Conservation (phyloP, 2,113 vertebrate genomes). For the Crotophaga sulcirostris region DNA sequence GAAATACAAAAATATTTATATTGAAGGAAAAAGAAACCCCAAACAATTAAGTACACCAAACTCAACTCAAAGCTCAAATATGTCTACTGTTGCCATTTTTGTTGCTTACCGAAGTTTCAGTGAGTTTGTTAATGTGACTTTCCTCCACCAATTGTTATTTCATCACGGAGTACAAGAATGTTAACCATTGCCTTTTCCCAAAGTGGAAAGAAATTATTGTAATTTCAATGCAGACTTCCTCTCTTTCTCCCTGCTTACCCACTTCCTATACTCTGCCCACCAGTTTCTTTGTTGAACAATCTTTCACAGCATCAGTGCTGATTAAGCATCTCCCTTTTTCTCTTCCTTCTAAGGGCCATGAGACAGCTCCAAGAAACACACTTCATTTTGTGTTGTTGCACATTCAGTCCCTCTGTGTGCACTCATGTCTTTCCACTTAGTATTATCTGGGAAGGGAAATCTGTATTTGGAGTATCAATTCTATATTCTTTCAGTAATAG, state of each 20-base stretch:
- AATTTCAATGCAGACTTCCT: background rate
- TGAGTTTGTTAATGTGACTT: background rate
- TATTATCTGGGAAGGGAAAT: background rate
- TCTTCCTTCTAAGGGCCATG: background rate
- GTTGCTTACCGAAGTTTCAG: background rate
- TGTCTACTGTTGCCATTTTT: background rate
- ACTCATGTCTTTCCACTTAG: background rate
- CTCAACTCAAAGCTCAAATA: background rate
- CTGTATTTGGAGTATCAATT: background rate
- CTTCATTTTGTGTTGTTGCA: background rate
- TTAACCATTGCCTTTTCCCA: background rate
- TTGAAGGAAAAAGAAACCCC: background rate
- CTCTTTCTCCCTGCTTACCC: background rate
- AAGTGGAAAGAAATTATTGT: background rate
- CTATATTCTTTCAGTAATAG: background rate
- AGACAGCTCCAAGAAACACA: background rate
- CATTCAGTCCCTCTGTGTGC: accelerated
- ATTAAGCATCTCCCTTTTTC: background rate
- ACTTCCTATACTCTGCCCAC: background rate
- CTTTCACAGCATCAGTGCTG: background rate
- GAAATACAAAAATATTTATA: background rate
- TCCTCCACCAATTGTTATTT: background rate
- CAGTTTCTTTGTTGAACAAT: background rate
- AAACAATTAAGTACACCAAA: background rate
- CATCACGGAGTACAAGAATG: background rate